Base-by-base conservation (phyloP, 64 coral and sea anemone genomes). In the Stichodactyla mertensii region DNA sequence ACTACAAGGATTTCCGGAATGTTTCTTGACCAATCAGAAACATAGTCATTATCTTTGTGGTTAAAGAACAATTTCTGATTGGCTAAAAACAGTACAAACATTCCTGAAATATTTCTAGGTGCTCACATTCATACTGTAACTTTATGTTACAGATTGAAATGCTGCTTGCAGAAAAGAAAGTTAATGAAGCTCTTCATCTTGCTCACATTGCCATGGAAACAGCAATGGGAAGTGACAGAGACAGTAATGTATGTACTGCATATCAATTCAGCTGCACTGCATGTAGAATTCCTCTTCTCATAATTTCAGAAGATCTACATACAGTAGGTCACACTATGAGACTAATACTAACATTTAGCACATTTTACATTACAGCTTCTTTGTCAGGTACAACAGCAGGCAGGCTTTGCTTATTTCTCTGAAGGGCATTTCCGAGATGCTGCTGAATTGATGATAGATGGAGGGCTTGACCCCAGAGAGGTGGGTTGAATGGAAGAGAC, bases 131-230 rank as follows among this genome's bases (percentile, higher is more conserved):
- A 31, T 45, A 45, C 2, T 61, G 0, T 22, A 24, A 45, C 20
- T 92, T 78, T 83, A 15, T 62, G 28, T 58, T 31, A 18, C 55
- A 98, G 96, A 86, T 99, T 85, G 86, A 92, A 85, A 87, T 86
- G 86, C 83, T 99, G 84, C 83, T 99, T n/a, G 88, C 88, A 82
- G 88, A 92, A 51, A 99, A 95, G 64, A 95, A 89, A 64, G 90
- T 99, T 24, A 84, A 92, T 52, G 97, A 99, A 86, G 93, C 97
- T 60, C 86, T 99, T 52, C 93, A 99, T 27, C 88, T 99, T 2
- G 97, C 97, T 55, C 93, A 95, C 64, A 87, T 99, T 91, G 97
- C 97, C 22, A 92, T 99, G 86, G 90, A 99, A 92, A 99, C 90
- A 13, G 60, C 67, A n/a, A 51, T 82, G 24, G 88, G 86, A 14